Percentiles rank a stretch among this genome's conserved stretches.
phyloP scores from a whole-genome alignment of 2,797 vertebrate genomes.

The Peromyscus eremicus region DNA sequence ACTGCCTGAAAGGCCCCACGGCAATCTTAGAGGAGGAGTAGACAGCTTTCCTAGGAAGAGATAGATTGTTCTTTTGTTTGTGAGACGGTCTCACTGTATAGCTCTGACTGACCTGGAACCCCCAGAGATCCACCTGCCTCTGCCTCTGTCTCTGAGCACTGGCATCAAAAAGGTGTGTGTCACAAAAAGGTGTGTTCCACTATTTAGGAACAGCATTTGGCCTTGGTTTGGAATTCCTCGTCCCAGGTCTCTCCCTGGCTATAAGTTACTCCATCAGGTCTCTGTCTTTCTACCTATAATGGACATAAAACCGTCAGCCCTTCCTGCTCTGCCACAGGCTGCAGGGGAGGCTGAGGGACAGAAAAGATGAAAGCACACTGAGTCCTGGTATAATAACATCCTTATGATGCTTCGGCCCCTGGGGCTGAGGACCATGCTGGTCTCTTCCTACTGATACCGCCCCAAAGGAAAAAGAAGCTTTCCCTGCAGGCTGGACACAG shows the following conservation, averaged over 20 bases:
- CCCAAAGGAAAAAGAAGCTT: background rate
- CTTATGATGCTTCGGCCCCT: background rate
- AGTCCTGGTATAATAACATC: background rate
- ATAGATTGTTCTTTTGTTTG: background rate
- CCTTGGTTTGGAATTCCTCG: background rate
- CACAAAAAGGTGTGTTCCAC: no score
- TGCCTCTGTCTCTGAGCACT: background rate
- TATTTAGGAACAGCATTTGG: background rate
- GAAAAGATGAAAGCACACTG: background rate
- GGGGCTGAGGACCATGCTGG: background rate
- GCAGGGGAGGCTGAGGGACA: background rate
- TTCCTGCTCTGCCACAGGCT: background rate
- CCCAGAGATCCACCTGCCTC: background rate
- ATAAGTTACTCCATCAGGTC: background rate
- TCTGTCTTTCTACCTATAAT: background rate
- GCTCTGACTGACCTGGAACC: background rate
- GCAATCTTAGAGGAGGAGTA: background rate
- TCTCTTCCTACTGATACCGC: background rate
- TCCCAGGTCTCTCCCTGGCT: background rate
- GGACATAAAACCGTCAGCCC: background rate
- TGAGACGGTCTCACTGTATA: background rate
- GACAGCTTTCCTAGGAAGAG: background rate
- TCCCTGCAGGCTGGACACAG: background rate
- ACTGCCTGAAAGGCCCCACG: background rate
- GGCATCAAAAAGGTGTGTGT: background rate